Base-by-base conservation (phyloP, 2,888 invertebrate species). In the Drosophila lacicola region DNA sequence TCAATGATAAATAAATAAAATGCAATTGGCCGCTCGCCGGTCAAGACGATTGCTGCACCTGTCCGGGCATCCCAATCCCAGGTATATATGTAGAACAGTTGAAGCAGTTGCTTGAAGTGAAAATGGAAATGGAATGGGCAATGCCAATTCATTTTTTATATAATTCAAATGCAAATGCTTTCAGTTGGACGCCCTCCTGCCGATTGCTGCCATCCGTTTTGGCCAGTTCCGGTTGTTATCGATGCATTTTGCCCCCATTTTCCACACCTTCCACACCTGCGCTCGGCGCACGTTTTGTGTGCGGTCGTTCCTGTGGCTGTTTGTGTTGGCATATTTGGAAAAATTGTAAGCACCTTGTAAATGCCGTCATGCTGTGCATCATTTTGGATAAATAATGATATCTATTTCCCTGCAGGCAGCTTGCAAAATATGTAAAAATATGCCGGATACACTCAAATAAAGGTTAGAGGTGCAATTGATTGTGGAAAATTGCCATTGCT, bases 341-440 rank as follows among this genome's bases (percentile, higher is more conserved):
- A 87, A 78, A 79, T 81, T 87, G 81, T 84, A 82, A 81, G 85
- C 88, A 81, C 82, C 81, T 87, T 78, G 81, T 78, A 68, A 60
- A 47, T 57, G 66, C 60, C 54, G 66, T 39, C 74, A 44, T 58
- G 44, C 57, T 53, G 39, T 66, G 70, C 70, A 68, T 78, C 55
- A 74, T 72, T 61, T 74, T 60, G 60, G 64, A 82, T 84, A 87
- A 87, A 81, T 81, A 87, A 81, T 84, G 81, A 81, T 81, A 63
- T 49, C 49, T 56, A 67, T 64, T 44, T 53, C 36, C 2, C 51
- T 33, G 36, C 19, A 42, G 37, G 37, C 21, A 41, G 49, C 46
- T 25, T 33, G 29, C 34, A 63, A 41, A 44, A 55, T n/a, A 36
- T 65, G 51, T 9, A n/a, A 14, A 29, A 53, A 54, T 21, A 45